phyloP scores from a whole-genome alignment of 2,113 vertebrate species.

The Megaceryle maxima region DNA sequence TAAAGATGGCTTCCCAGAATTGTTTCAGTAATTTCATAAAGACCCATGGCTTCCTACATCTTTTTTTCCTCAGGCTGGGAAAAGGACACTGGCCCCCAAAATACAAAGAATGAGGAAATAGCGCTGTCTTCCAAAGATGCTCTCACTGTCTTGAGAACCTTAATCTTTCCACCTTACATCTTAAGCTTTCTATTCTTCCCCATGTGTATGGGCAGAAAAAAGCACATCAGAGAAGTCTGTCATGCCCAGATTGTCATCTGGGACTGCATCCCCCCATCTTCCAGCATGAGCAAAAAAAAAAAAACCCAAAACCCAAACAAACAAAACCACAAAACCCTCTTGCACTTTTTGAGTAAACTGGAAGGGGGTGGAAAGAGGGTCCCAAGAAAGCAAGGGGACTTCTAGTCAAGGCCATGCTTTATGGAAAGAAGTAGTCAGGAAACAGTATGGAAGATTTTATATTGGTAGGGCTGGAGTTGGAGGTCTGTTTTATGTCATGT shows the following conservation, averaged over 20 bases:
- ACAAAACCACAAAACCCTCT: neutral
- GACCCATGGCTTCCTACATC: neutral
- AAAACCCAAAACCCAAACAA: too few relatives aligned
- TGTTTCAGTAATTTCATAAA: constrained; percentile 12
- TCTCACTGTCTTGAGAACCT: neutral
- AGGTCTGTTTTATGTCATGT: neutral
- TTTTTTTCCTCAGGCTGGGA: neutral
- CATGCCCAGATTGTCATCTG: neutral
- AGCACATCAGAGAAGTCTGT: neutral
- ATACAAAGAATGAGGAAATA: neutral
- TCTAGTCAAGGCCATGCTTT: neutral
- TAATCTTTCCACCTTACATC: neutral
- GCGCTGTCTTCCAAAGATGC: neutral
- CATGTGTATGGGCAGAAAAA: neutral
- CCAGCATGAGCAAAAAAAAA: neutral
- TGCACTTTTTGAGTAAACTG: neutral
- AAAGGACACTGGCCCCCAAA: neutral
- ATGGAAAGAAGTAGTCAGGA: neutral
- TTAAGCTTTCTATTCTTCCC: neutral
- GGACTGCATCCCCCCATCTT: neutral
- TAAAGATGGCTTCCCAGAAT: constrained; percentile 41
- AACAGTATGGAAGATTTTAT: neutral
- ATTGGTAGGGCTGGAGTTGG: neutral
- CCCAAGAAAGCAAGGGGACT: neutral
- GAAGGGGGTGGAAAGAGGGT: neutral